These are phyloP conservation scores for Pachliopta kotzebuea DNA, from an alignment of 2,888 invertebrate species.

Conservation along the genomic window DNA sequence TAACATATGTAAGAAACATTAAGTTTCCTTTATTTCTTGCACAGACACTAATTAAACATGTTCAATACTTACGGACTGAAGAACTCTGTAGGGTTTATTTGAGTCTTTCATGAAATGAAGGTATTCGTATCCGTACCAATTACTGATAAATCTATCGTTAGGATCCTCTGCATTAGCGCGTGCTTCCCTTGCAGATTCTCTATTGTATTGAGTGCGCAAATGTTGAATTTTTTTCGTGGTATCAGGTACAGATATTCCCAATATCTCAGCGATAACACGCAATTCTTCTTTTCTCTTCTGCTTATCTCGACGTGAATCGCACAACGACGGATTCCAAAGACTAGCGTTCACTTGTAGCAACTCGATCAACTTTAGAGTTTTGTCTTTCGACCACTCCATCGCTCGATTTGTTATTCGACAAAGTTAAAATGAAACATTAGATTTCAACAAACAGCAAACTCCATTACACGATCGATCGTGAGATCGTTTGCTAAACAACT, in stretches of 20 bases:
- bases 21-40: not conserved
- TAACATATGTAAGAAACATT: not conserved
- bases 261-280: conserved; percentile 59
- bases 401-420: conserved; percentile 38
- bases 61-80: conserved; percentile 57
- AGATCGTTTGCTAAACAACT: conserved; percentile 48
- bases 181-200: conserved; percentile 79
- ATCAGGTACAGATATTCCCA: conserved; percentile 66
- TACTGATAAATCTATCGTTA: conserved; percentile 73
- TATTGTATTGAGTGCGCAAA: conserved; percentile 81
- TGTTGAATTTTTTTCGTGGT: conserved; percentile 82
- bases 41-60: not conserved
- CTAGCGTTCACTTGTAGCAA: conserved; percentile 65
- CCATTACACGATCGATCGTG: conserved; percentile 51
- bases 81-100: conserved; percentile 65
- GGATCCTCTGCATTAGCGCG: conserved; percentile 73
- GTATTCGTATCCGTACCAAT: conserved; percentile 81
- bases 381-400: conserved; percentile 77
- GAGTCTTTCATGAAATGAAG: conserved; percentile 81
- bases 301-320: conserved; percentile 67
- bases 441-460: conserved; percentile 35
- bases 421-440: conserved; percentile 45
- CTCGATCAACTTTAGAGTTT: conserved; percentile 69
- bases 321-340: conserved; percentile 68
- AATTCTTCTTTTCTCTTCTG: conserved; percentile 70